Evolutionary conservation across 2,888 invertebrate species (phyloP), one percentile per base, ranked within the genome.

Genomic region (Xylota segnis): DNA sequence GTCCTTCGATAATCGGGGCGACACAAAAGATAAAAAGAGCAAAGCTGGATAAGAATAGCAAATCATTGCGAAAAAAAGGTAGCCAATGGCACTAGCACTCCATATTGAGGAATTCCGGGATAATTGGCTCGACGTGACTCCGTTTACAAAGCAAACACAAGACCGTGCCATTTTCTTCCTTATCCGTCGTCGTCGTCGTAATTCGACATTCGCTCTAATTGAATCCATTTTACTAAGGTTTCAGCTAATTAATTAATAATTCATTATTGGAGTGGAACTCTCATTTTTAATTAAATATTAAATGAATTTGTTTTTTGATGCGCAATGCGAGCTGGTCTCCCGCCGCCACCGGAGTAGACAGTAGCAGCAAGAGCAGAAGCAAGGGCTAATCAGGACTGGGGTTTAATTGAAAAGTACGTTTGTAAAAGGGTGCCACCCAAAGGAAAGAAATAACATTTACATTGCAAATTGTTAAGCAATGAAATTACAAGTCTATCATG

Each of bases 231-330:
- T 34, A 12, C 43, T 16, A 70, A 61, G 61, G 61, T 43, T 43
- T 59, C 54, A 18, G 70, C 61, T 70, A 77, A 43, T 43, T 43
- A 43, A 43, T 43, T 43, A 43, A 70, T 77, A 70, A 77, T 70
- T 77, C 61, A 68, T 77, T 70, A 70, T 54, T 70, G 34, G 52
- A 68, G 27, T 50, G 70, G 54, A 68, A 61, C 61, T 61, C 61
- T 45, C 40, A 52, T 56, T 70, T 76, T 77, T 70, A 77, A 77
- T 77, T 77, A 70, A 77, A 70, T 54, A 77, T 70, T 52, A 77
- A 70, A 70, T 70, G 59, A 63, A 76, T 70, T 63, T 59, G 68
- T 59, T 47, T 50, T 76, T 37, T 16, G 58, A 47, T 66, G 23
- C 32, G 10, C 34, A 5, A n/a, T 12, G 12, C 12, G 7, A 23